Percentiles rank a stretch among this genome's conserved stretches.
These are phyloP conservation scores for Chelidonichthys spinosus DNA, from an alignment of 2,797 vertebrate species.

Conservation along the genomic window DNA sequence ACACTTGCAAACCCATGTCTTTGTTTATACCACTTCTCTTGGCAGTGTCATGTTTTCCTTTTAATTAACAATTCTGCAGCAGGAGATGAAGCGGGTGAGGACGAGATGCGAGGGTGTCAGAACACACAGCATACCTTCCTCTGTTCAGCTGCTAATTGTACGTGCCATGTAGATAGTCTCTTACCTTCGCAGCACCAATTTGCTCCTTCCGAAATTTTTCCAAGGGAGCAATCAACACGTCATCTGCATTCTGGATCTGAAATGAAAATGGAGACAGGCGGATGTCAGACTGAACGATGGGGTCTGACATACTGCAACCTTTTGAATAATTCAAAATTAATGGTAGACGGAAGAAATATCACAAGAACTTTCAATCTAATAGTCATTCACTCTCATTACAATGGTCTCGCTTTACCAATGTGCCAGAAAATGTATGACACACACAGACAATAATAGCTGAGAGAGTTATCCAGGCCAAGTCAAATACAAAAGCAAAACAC, in stretches of 20 bases:
- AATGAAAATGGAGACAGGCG: slow-evolving; percentile 44
- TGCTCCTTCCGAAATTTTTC: slow-evolving; percentile 99
- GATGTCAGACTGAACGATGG: slow-evolving; percentile 39
- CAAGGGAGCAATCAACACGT: slow-evolving; percentile 96
- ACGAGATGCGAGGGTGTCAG: slow-evolving; percentile 19
- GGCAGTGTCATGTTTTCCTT: slow-evolving; percentile 43
- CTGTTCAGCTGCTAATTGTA: slow-evolving; percentile 53
- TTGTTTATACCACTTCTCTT: slow-evolving; percentile 42
- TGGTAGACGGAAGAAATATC: slow-evolving; percentile 22
- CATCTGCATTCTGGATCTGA: slow-evolving; percentile 98
- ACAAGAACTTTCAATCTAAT: slow-evolving; percentile 34
- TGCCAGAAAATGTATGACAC: slow-evolving; percentile 30
- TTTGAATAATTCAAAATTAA: slow-evolving; percentile 34
- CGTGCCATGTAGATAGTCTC: slow-evolving; percentile 59
- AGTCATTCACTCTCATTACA: slow-evolving; percentile 37
- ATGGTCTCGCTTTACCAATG: slow-evolving; percentile 27
- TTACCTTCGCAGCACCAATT: slow-evolving; percentile 98
- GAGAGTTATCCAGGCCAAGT: slow-evolving; percentile 40
- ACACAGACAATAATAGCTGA: slow-evolving; percentile 43
- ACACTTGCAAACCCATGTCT: slow-evolving; percentile 22
- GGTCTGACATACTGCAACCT: slow-evolving; percentile 23
- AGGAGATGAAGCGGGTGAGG: slow-evolving; percentile 16
- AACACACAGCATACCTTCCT: slow-evolving; percentile 12
- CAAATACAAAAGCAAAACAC: slow-evolving; percentile 49
- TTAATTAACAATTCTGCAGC: slow-evolving; percentile 57